phyloP scores from a whole-genome alignment of 1,140 invertebrate species.

The Oscheius sp. region DNA sequence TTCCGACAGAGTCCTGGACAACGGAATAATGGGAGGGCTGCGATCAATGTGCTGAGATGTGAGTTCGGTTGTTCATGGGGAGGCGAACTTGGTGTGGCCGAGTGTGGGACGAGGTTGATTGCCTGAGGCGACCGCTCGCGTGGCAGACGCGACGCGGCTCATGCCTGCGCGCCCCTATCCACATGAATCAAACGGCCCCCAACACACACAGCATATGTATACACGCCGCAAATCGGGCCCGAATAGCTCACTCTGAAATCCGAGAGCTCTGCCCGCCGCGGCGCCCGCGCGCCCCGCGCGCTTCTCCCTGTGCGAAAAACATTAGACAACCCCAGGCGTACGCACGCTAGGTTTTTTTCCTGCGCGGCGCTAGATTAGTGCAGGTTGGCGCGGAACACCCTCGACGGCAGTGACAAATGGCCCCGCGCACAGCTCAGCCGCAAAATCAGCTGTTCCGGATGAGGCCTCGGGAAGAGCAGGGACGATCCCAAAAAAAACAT shows the following conservation, averaged over 20 bases:
- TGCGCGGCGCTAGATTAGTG: not conserved
- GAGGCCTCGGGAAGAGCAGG: no score
- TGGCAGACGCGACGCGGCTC: not conserved
- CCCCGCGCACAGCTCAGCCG: no score
- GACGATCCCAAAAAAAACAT: no score
- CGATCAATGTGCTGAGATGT: slow-evolving; percentile 7
- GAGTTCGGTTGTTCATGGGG: slow-evolving; percentile 11
- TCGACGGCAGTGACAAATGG: not conserved
- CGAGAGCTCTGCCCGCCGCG: not conserved
- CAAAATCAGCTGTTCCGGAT: no score
- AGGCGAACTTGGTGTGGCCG: slow-evolving; percentile 4
- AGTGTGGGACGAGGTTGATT: slow-evolving; percentile 7
- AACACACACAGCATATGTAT: slow-evolving; percentile 11
- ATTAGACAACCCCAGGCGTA: not conserved
- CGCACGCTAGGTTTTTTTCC: not conserved
- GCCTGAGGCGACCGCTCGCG: not conserved
- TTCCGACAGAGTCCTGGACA: no score
- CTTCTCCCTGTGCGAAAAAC: not conserved
- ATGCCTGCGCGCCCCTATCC: slow-evolving; percentile 3
- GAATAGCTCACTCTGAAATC: slow-evolving; percentile 10
- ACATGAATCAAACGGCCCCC: not conserved
- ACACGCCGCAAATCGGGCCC: slow-evolving; percentile 3
- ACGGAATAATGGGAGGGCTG: not conserved
- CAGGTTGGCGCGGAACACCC: not conserved
- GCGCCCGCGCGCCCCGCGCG: not conserved